These are phyloP conservation scores for Bombus sylvicola DNA, from an alignment of 1,140 invertebrate species.

Conservation along the genomic window DNA sequence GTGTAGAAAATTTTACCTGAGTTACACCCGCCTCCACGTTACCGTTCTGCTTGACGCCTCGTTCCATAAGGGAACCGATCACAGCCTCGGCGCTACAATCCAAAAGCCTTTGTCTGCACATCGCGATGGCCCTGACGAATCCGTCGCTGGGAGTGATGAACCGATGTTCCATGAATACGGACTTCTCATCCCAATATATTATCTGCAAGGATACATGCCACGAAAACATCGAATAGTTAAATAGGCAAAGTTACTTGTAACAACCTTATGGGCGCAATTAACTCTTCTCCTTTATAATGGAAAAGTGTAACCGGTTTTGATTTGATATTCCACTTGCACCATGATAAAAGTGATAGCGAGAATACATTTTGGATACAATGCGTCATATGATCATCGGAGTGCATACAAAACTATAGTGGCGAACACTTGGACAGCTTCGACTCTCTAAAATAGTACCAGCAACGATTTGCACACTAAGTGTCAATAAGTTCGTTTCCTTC, in stretches of 20 bases:
- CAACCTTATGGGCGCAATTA: too few relatives aligned
- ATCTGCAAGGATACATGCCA: constrained; percentile 82
- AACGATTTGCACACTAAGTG: background rate
- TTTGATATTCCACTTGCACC: background rate
- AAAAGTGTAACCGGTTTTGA: background rate
- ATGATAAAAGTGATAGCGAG: constrained; percentile 13
- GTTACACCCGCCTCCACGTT: constrained; percentile 75
- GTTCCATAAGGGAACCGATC: constrained; percentile 79
- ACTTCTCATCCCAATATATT: constrained; percentile 93
- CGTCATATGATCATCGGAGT: constrained; percentile 11
- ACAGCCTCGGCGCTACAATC: constrained; percentile 87
- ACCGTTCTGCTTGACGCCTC: constrained; percentile 77
- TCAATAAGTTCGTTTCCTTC: background rate
- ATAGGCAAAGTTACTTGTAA: too few relatives aligned
- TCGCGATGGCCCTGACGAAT: constrained; percentile 91
- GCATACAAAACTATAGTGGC: constrained; percentile 28
- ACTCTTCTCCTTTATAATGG: background rate
- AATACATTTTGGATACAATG: constrained; percentile 26
- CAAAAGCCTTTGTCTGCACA: constrained; percentile 89
- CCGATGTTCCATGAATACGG: constrained; percentile 93
- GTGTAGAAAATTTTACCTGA: constrained; percentile 66
- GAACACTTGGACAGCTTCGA: too few relatives aligned
- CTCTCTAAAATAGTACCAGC: background rate
- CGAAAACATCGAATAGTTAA: background rate
- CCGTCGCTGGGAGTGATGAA: constrained; percentile 90